These are phyloP conservation scores for Gallinago solitaria DNA, from an alignment of 2,797 vertebrate genomes.

Conservation along the genomic window DNA sequence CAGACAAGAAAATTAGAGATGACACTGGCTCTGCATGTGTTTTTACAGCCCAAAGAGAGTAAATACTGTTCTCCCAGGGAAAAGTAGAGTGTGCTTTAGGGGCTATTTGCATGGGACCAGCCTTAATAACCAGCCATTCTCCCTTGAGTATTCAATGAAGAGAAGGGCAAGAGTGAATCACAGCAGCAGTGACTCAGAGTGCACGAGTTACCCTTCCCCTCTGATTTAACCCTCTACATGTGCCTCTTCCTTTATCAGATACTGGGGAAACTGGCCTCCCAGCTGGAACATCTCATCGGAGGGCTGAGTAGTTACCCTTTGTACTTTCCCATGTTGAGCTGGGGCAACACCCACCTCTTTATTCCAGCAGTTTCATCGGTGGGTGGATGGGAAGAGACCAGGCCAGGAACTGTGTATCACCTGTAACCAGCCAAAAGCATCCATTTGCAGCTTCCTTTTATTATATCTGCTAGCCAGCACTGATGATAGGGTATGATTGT, in stretches of 20 bases:
- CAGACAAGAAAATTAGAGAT: background rate
- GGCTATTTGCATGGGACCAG: background rate
- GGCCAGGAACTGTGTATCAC: background rate
- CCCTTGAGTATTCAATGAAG: background rate
- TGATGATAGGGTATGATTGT: background rate
- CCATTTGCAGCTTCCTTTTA: background rate
- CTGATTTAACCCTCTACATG: background rate
- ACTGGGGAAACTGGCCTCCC: background rate
- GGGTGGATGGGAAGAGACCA: background rate
- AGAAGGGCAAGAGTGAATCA: background rate
- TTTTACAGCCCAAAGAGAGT: background rate
- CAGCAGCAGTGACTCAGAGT: background rate
- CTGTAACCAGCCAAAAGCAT: background rate
- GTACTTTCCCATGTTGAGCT: background rate
- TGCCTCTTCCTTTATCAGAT: background rate
- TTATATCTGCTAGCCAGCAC: background rate
- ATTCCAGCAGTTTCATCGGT: background rate
- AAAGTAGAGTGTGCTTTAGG: background rate
- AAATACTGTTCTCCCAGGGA: background rate
- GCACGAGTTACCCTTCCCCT: background rate
- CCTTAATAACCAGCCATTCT: background rate
- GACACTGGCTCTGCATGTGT: background rate
- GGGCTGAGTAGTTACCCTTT: background rate
- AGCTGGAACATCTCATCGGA: background rate
- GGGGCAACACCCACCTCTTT: background rate